Base-by-base conservation (phyloP, 2,888 invertebrate species). In the Muscina levida region DNA sequence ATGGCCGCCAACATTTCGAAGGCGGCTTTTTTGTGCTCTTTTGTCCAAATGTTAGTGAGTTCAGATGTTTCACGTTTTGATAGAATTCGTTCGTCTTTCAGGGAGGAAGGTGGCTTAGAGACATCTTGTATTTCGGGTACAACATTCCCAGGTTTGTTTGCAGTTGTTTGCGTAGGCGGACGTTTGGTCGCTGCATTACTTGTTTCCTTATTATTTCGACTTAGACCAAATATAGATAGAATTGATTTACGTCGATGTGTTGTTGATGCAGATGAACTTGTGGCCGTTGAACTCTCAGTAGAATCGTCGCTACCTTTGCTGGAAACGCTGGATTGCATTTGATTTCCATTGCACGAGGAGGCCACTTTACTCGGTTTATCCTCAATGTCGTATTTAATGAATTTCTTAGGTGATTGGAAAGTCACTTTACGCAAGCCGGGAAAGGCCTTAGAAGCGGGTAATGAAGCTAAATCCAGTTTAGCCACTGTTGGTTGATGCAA, bases 1-100 rank as follows among this genome's bases (percentile, higher is more conserved):
- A 90, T 90, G 6, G 88, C 88, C 1, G 90, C 90, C 67, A 90
- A 82, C 85, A 90, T 82, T 72, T 90, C 89, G 75, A 90, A 90
- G 1, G 90, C 89, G 0, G 89, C 89, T 10, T 87, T 87, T 80
- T 90, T 90, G 71, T 90, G 87, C 76, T 90, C 89, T 75, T 82
- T 86, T 8, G 88, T 89, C 90, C 90, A 90, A 48, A 87, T 85
- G 46, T 84, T 87, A 19, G 85, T 85, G 13, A 89, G 74, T 17
- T 85, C 84, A 0, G 82, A 62, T 0, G 85, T 79, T 80, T 85
- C 79, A 46, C 84, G 84, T 66, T 80, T 74, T 79, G 19, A 72
- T 13, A 87, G 59, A 1, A 82, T 53, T 13, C 67, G 77, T 11
- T 72, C 67, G 72, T 71, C 22, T 39, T 57, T 81, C 0, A 37